phyloP scores from a whole-genome alignment of 2,888 invertebrate genomes.

The Polydrusus pterygomalis region DNA sequence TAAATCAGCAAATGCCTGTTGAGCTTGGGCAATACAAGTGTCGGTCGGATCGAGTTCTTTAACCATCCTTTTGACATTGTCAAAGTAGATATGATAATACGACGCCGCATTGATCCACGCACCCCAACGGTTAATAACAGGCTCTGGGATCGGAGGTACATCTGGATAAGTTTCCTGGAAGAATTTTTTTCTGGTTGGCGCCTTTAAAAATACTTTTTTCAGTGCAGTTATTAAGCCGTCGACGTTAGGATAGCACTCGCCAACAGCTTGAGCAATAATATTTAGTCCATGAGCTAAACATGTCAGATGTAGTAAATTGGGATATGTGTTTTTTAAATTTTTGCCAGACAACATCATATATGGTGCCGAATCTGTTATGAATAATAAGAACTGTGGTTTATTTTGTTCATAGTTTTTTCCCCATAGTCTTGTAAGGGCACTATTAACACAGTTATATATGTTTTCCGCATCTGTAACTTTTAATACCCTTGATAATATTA shows the following conservation, averaged over 20 bases:
- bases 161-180: constrained; percentile 62
- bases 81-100: not conserved
- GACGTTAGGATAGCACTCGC: constrained; percentile 58
- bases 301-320: constrained; percentile 62
- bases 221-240: constrained; percentile 59
- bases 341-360: constrained; percentile 61
- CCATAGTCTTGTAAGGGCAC: constrained; percentile 3
- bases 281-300: constrained; percentile 64
- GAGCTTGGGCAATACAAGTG: not conserved
- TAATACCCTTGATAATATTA: constrained; percentile 21
- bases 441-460: constrained; percentile 3
- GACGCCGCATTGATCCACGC: constrained; percentile 52
- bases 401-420: not conserved
- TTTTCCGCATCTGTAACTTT: constrained; percentile 14
- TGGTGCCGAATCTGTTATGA: constrained; percentile 49
- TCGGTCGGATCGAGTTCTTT: not conserved
- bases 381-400: constrained; percentile 34
- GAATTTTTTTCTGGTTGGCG: constrained; percentile 58
- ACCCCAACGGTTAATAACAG: constrained; percentile 63
- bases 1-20: not conserved
- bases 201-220: constrained; percentile 64
- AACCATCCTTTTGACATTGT: not conserved
- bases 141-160: constrained; percentile 62
- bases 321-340: constrained; percentile 60
- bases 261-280: constrained; percentile 61